Evolutionary conservation across 2,888 invertebrate species (phyloP).

Genomic region (Caenorhabditis imperialis): DNA sequence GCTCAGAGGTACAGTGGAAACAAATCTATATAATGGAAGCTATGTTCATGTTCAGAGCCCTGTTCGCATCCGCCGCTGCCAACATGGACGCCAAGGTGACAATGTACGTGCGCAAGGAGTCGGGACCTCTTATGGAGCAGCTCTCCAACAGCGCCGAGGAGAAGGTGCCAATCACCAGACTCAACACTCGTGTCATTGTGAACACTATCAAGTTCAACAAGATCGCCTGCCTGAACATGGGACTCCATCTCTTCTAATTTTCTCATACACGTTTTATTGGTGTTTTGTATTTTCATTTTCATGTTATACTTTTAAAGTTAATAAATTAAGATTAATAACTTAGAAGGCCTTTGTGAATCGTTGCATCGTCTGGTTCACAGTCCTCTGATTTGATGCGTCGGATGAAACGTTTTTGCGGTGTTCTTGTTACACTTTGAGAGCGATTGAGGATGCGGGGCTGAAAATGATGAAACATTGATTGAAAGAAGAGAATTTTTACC

Average conservation of each 20-base stretch:
- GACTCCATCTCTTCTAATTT: constrained; percentile 71
- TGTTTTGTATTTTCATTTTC: background rate
- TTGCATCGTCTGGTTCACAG: no score
- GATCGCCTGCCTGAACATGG: constrained; percentile 71
- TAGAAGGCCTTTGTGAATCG: no score
- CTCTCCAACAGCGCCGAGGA: constrained; percentile 44
- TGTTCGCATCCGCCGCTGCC: constrained; percentile 53
- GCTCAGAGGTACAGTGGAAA: constrained; percentile 63
- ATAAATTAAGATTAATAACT: background rate
- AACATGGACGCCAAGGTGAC: constrained; percentile 53
- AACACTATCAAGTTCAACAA: constrained; percentile 72
- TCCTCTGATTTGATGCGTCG: no score
- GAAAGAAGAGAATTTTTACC: no score
- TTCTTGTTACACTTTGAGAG: no score
- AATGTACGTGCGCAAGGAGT: constrained; percentile 51
- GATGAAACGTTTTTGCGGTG: no score
- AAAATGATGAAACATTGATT: no score
- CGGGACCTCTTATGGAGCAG: constrained; percentile 36
- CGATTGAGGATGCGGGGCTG: no score
- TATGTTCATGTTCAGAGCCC: constrained; percentile 57
- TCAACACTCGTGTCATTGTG: constrained; percentile 71
- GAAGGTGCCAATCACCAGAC: constrained; percentile 62
- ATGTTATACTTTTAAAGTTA: background rate
- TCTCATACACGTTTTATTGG: background rate
- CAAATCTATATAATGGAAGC: no score